These are phyloP conservation scores for Drepana falcataria DNA, from an alignment of 2,888 invertebrate genomes.

Conservation along the genomic window DNA sequence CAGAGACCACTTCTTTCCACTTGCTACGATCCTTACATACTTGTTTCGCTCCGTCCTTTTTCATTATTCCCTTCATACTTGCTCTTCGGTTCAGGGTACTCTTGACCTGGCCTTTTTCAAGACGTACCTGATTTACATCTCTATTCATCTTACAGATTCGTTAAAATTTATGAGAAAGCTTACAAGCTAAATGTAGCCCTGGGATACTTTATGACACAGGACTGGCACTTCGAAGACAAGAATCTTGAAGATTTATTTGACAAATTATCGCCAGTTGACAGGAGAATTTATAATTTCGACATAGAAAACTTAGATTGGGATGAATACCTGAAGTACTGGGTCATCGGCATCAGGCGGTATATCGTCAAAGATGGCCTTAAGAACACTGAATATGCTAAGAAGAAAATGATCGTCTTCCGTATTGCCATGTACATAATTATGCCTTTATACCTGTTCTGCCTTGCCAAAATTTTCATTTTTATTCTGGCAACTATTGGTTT, in stretches of 20 bases:
- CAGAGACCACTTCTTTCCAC: too few species aligned
- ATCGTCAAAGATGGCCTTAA: conserved; percentile 28
- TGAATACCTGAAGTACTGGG: conserved; percentile 19
- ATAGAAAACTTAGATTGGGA: conserved; percentile 17
- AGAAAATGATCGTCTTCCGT: conserved; percentile 7
- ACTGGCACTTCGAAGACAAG: conserved; percentile 27
- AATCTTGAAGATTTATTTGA: conserved; percentile 19
- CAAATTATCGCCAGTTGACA: conserved; percentile 19
- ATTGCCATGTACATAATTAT: too few species aligned
- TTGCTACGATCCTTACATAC: too few species aligned
- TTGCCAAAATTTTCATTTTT: too few species aligned
- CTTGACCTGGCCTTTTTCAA: too few species aligned
- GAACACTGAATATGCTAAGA: conserved; percentile 11
- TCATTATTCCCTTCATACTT: too few species aligned
- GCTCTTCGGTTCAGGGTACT: too few species aligned
- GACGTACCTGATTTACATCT: too few species aligned
- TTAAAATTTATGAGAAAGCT: conserved; percentile 22
- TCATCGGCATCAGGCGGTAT: conserved; percentile 27
- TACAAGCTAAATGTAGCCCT: conserved; percentile 19
- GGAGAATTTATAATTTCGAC: conserved; percentile 31
- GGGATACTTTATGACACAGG: conserved; percentile 20
- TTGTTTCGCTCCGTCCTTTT: too few species aligned
- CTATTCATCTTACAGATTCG: conserved; percentile 20
- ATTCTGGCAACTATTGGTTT: too few species aligned
- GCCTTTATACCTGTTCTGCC: too few species aligned